Percentiles rank a stretch among this genome's conserved stretches.
These are phyloP conservation scores for Pteropus alecto DNA, from an alignment of 2,113 vertebrate genomes.

Conservation along the genomic window DNA sequence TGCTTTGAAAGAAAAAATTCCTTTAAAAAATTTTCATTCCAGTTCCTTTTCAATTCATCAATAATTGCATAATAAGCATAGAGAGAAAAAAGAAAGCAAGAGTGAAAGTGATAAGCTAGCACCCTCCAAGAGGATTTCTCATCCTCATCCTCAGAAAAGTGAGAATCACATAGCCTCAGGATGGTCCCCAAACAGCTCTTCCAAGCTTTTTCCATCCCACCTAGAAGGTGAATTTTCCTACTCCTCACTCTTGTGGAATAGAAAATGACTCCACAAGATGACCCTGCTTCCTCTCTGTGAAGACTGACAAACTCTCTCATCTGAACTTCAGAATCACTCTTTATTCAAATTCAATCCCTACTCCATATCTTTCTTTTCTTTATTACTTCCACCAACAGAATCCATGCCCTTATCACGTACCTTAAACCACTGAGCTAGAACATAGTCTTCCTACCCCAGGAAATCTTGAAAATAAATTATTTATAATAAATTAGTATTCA, in stretches of 20 bases:
- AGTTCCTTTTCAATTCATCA: conserved; percentile 9
- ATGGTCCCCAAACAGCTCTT: background rate
- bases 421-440: conserved; percentile 46
- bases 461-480: conserved; percentile 57
- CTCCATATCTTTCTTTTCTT: background rate
- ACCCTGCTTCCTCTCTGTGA: background rate
- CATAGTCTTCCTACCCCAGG: conserved; percentile 28
- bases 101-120: background rate
- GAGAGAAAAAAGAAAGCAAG: background rate
- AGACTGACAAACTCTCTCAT: background rate
- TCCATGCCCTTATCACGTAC: background rate
- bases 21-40: background rate
- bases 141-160: background rate
- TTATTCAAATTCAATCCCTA: background rate
- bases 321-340: background rate
- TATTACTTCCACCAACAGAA: conserved; percentile 35
- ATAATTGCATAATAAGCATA: background rate
- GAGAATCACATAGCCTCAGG: background rate
- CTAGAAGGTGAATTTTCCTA: background rate
- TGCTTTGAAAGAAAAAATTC: background rate
- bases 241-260: background rate
- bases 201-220: background rate
- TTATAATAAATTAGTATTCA: conserved; percentile 47
- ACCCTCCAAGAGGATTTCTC: background rate
- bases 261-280: background rate